Evolutionary conservation across 2,888 invertebrate species (phyloP).

Genomic region (Lampropteryx suffumata): DNA sequence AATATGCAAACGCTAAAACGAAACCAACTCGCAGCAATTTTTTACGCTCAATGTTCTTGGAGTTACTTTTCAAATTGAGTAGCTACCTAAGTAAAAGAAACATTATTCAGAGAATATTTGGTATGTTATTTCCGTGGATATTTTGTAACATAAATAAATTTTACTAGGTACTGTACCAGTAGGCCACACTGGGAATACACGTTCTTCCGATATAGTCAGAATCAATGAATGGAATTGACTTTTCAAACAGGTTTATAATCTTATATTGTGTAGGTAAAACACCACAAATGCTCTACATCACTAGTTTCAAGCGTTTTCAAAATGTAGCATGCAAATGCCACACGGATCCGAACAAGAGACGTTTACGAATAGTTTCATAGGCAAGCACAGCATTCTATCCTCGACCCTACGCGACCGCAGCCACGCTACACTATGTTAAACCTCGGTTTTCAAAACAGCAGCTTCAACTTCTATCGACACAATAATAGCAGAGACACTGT

Average conservation of each 20-base stretch:
- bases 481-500: not conserved
- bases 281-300: no score
- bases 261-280: no score
- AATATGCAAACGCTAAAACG: slow-evolving; percentile 34
- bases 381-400: slow-evolving; percentile 41
- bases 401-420: slow-evolving; percentile 52
- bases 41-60: slow-evolving; percentile 31
- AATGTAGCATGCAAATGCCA: slow-evolving; percentile 39
- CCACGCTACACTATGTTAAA: slow-evolving; percentile 27
- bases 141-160: no score
- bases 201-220: no score
- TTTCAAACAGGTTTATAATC: no score
- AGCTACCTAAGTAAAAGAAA: no score
- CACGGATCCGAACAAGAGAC: slow-evolving; percentile 32
- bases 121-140: not conserved
- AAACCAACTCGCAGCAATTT: slow-evolving; percentile 25
- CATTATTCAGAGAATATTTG: slow-evolving; percentile 24
- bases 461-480: not conserved
- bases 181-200: no score
- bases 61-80: slow-evolving; percentile 29
- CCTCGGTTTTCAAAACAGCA: not conserved
- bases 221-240: no score
- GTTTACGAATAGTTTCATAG: slow-evolving; percentile 58
- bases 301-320: slow-evolving; percentile 25
- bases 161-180: no score